These are phyloP conservation scores for Coryphaenoides rupestris DNA, from an alignment of 2,113 vertebrate genomes.

Conservation along the genomic window DNA sequence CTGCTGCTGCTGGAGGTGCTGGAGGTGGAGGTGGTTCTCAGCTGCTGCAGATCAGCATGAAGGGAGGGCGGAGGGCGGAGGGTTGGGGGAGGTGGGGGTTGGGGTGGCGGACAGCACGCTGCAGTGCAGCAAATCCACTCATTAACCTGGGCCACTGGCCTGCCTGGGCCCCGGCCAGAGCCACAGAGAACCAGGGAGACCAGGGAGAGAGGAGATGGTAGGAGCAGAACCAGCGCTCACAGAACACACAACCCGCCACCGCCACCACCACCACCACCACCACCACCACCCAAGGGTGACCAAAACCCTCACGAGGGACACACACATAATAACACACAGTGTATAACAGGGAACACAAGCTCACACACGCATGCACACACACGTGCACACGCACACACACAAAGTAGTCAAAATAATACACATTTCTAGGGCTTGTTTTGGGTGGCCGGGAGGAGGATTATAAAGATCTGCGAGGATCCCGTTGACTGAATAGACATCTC, in stretches of 20 bases:
- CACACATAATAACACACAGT: neutral
- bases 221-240: too few relatives aligned
- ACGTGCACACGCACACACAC: constrained; percentile 4
- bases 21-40: constrained; percentile 46
- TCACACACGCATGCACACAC: neutral
- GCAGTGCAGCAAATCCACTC: constrained; percentile 77
- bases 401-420: neutral
- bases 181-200: too few relatives aligned
- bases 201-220: too few relatives aligned
- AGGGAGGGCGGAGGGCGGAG: constrained; percentile 6
- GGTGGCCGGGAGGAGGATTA: constrained; percentile 30
- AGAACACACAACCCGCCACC: neutral
- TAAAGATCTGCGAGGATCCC: constrained; percentile 31
- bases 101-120: constrained; percentile 52
- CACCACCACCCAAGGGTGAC: neutral
- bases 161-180: constrained; percentile 50
- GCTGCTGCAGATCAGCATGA: constrained; percentile 74
- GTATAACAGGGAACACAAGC: neutral
- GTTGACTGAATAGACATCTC: constrained; percentile 39
- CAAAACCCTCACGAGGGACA: too few relatives aligned
- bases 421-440: constrained; percentile 13
- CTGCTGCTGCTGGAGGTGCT: too few relatives aligned
- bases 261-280: too few relatives aligned
- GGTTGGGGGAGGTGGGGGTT: too few relatives aligned
- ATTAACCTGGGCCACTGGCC: constrained; percentile 68